Evolutionary conservation across 2,113 vertebrate genomes (phyloP).

Genomic region (Cynoglossus semilaevis): DNA sequence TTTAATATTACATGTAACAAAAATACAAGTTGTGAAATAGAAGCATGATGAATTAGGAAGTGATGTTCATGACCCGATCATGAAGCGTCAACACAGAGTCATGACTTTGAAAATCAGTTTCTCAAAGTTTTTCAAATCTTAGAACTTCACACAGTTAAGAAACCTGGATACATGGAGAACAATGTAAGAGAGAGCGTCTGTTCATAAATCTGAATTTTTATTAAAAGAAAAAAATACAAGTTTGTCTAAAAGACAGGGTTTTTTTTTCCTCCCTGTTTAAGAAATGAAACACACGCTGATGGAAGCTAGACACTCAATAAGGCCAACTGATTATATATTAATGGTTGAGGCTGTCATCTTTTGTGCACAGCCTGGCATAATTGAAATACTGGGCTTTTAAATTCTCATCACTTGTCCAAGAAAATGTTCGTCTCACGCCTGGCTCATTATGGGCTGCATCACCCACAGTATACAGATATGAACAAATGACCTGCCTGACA

Average conservation of each 20-base stretch:
- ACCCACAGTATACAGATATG: constrained; percentile 34
- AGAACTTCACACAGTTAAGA: neutral
- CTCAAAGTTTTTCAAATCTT: too few species aligned
- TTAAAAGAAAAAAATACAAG: constrained; percentile 15
- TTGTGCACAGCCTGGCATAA: constrained; percentile 34
- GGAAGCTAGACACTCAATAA: constrained; percentile 41
- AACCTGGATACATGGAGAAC: constrained; percentile 11
- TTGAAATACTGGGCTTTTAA: constrained; percentile 52
- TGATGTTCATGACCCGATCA: too few species aligned
- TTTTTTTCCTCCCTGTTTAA: constrained; percentile 7
- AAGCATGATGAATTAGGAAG: too few species aligned
- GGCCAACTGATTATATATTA: constrained; percentile 42
- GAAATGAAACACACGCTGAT: constrained; percentile 15
- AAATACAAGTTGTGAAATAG: too few species aligned
- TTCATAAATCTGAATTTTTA: constrained; percentile 12
- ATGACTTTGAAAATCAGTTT: too few species aligned
- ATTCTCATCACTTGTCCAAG: constrained; percentile 47
- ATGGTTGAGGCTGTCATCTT: constrained; percentile 54
- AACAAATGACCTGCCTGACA: constrained; percentile 27
- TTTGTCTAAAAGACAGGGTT: constrained; percentile 15
- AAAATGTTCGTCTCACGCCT: constrained; percentile 23
- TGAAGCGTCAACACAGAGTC: too few species aligned
- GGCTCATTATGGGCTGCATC: constrained; percentile 39
- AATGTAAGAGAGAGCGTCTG: constrained; percentile 3
- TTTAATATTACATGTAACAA: too few species aligned